phyloP scores from a whole-genome alignment of 2,113 vertebrate species.

The Stictonetta naevosa region DNA sequence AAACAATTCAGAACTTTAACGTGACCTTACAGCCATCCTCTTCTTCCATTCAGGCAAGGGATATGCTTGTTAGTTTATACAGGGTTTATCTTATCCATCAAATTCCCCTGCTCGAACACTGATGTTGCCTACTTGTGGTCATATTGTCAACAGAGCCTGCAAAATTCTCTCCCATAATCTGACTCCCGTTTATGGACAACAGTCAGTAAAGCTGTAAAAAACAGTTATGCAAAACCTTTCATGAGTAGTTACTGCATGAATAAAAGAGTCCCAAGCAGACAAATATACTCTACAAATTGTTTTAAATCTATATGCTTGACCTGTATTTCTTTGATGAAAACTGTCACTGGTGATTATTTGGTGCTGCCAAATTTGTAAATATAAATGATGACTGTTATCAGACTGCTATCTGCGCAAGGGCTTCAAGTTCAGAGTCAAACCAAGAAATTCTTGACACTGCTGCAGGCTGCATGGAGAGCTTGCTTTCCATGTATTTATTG shows the following conservation, averaged over 20 bases:
- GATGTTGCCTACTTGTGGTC: not conserved
- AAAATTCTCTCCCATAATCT: not conserved
- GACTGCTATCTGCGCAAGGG: not conserved
- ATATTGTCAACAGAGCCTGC: not conserved
- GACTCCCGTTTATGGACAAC: not conserved
- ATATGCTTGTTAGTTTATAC: constrained; percentile 48
- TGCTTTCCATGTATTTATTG: not conserved
- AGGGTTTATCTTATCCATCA: constrained; percentile 55
- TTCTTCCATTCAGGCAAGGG: constrained; percentile 33
- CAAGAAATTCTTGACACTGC: not conserved
- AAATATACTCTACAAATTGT: not conserved
- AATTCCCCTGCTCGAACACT: not conserved
- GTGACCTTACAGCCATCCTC: constrained; percentile 35
- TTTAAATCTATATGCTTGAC: not conserved
- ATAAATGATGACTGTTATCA: not conserved
- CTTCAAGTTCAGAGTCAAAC: not conserved
- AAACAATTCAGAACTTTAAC: constrained; percentile 57
- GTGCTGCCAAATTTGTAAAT: not conserved
- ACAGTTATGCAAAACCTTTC: not conserved
- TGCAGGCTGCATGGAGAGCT: not conserved
- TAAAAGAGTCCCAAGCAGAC: not conserved
- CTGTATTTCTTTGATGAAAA: not conserved
- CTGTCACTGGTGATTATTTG: not conserved
- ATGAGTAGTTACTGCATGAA: not conserved
- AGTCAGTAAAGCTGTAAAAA: not conserved